A percentile compares a stretch with the other conserved stretches of the same genome.
These are phyloP conservation scores for Drosophila baimaii DNA, from an alignment of 1,140 invertebrate species.

Conservation along the genomic window DNA sequence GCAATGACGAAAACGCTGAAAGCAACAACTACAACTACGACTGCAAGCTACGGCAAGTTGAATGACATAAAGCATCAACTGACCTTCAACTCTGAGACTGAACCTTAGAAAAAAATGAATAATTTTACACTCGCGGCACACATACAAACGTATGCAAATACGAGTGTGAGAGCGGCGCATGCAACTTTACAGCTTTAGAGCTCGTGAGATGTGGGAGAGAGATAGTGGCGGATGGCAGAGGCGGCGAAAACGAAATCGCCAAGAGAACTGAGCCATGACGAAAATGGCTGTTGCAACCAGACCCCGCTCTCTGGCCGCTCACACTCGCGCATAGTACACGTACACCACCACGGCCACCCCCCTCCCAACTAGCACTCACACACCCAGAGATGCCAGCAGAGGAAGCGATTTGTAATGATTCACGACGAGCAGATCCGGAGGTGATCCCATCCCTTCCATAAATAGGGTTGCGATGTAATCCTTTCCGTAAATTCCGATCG, in stretches of 20 bases:
- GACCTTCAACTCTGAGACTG: slow-evolving; percentile 84
- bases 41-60: slow-evolving; percentile 72
- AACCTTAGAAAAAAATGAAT: slow-evolving; percentile 84
- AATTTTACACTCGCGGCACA: slow-evolving; percentile 76
- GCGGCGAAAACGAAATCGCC: slow-evolving; percentile 48
- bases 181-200: slow-evolving; percentile 59
- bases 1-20: slow-evolving; percentile 70
- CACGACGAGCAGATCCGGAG: slow-evolving; percentile 6
- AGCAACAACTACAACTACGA: slow-evolving; percentile 48
- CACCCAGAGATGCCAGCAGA: neutral
- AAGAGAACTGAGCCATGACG: slow-evolving; percentile 57
- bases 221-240: slow-evolving; percentile 24
- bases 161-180: slow-evolving; percentile 57
- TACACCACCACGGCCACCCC: slow-evolving; percentile 11
- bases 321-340: slow-evolving; percentile 16
- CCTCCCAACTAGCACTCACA: slow-evolving; percentile 6
- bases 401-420: slow-evolving; percentile 29
- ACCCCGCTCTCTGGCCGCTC: slow-evolving; percentile 38
- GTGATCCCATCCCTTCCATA: neutral
- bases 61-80: slow-evolving; percentile 84
- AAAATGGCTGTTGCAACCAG: slow-evolving; percentile 56
- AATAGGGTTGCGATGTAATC: too few relatives aligned
- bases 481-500: too few relatives aligned
- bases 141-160: slow-evolving; percentile 43
- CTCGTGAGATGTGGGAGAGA: slow-evolving; percentile 33